phyloP scores from a whole-genome alignment of 2,113 vertebrate genomes.

The Mormoops blainvillei region DNA sequence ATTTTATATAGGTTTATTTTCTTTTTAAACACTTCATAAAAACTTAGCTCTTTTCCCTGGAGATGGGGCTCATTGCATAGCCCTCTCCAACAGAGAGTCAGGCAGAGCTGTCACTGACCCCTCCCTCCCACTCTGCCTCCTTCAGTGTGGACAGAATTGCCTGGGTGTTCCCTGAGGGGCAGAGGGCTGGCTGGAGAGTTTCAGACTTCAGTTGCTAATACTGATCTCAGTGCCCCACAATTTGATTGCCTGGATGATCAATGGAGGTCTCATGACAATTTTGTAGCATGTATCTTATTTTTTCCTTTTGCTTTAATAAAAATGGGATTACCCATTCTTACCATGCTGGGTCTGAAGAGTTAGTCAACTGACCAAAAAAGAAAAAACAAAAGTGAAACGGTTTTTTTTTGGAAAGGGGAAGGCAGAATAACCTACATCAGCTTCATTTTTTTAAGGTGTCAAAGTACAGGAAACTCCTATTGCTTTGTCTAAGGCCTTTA shows the following conservation, averaged over 20 bases:
- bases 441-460: not conserved
- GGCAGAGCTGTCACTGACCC: not conserved
- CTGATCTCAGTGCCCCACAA: not conserved
- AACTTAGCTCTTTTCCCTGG: not conserved
- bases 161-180: not conserved
- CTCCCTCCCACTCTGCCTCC: not conserved
- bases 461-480: not conserved
- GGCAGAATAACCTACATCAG: not conserved
- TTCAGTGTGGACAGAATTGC: not conserved
- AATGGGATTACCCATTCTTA: conserved; percentile 60
- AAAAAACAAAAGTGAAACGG: not conserved
- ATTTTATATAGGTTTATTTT: not conserved
- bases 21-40: not conserved
- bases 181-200: not conserved
- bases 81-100: not conserved
- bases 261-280: conserved; percentile 52
- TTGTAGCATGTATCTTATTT: conserved; percentile 21
- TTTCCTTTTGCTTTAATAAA: conserved; percentile 62
- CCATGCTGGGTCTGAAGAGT: conserved; percentile 25
- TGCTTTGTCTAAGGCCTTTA: not conserved
- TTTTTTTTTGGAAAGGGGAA: not conserved
- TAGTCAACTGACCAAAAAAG: not conserved
- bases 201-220: conserved; percentile 25
- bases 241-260: conserved; percentile 57
- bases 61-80: not conserved